Conservation (phyloP, 1,140 invertebrate genomes). For the Meloidogyne floridensis region DNA sequence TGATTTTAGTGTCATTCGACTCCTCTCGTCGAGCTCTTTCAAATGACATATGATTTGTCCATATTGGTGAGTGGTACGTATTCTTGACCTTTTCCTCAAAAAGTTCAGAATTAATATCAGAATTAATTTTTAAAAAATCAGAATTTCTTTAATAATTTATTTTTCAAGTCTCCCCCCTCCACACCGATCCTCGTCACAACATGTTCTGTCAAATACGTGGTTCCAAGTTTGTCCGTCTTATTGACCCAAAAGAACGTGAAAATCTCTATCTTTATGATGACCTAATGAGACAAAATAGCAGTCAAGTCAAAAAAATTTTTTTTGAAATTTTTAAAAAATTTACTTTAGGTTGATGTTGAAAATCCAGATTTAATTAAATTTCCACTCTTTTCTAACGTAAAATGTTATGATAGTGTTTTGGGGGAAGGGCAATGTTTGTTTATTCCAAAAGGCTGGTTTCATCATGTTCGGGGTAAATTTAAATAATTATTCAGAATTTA, state of each 20-base stretch:
- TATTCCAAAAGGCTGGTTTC: constrained; percentile 51
- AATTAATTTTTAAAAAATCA: too few relatives aligned
- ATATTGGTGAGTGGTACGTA: too few relatives aligned
- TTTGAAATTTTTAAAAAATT: background rate
- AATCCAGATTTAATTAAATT: constrained; percentile 47
- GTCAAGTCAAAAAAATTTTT: constrained; percentile 22
- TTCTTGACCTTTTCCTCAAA: too few relatives aligned
- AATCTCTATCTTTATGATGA: constrained; percentile 48
- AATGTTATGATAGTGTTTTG: constrained; percentile 46
- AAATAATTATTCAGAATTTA: too few relatives aligned
- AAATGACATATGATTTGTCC: too few relatives aligned
- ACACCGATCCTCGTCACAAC: constrained; percentile 94
- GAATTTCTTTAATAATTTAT: background rate
- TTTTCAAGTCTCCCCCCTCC: constrained; percentile 81
- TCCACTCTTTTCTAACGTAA: constrained; percentile 46
- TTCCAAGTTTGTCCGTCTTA: constrained; percentile 54
- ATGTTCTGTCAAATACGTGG: constrained; percentile 69
- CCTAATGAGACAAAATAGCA: constrained; percentile 46
- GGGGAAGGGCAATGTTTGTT: constrained; percentile 53
- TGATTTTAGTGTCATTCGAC: too few relatives aligned
- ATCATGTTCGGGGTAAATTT: constrained; percentile 37
- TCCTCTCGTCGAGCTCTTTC: too few relatives aligned
- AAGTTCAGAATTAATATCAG: too few relatives aligned
- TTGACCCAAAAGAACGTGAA: constrained; percentile 35
- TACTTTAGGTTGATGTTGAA: constrained; percentile 52